These are phyloP conservation scores for Zaprionus bogoriensis DNA, from an alignment of 2,888 invertebrate genomes.

Conservation along the genomic window DNA sequence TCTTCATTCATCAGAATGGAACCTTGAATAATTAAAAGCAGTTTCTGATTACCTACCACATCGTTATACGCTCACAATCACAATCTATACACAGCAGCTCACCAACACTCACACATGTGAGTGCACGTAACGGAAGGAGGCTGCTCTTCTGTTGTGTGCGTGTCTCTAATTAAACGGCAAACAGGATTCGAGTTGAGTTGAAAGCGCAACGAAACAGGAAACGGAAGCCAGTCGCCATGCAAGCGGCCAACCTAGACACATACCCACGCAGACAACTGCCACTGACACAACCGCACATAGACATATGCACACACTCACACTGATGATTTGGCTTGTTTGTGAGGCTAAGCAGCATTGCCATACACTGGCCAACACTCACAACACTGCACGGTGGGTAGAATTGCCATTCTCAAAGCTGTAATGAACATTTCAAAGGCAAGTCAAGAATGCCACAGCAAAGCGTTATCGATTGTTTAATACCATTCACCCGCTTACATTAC, in stretches of 20 bases:
- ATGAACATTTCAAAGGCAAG: too few species aligned
- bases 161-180: constrained; percentile 78
- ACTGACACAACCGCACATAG: constrained; percentile 9
- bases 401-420: neutral
- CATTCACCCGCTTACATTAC: too few species aligned
- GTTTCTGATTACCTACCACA: constrained; percentile 82
- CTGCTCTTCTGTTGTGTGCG: constrained; percentile 62
- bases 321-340: constrained; percentile 64
- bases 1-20: constrained; percentile 82
- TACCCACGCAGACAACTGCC: constrained; percentile 1
- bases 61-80: constrained; percentile 75
- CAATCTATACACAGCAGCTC: constrained; percentile 44
- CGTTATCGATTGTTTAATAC: too few species aligned
- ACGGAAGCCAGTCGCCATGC: constrained; percentile 76
- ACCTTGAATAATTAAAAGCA: constrained; percentile 83
- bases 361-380: constrained; percentile 28
- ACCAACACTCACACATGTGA: constrained; percentile 32
- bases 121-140: constrained; percentile 69
- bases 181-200: constrained; percentile 78
- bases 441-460: too few species aligned
- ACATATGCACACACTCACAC: constrained; percentile 3
- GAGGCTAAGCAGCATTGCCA: constrained; percentile 61
- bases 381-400: neutral
- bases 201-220: constrained; percentile 78
- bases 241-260: constrained; percentile 46